phyloP scores from a whole-genome alignment of 2,113 vertebrate genomes.

The Stegostoma tigrinum region DNA sequence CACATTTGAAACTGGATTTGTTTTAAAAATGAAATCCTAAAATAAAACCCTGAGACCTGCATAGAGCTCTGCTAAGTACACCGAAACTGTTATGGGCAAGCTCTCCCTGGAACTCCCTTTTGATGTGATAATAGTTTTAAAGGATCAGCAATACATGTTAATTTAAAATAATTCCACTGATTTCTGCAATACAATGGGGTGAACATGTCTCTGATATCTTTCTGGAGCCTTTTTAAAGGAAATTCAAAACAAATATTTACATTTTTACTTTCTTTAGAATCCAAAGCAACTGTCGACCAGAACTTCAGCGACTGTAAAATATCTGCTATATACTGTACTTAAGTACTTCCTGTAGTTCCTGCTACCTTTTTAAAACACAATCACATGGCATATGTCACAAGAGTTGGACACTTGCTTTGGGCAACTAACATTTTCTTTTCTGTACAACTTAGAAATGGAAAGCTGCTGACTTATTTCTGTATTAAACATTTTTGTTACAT shows the following conservation, averaged over 20 bases:
- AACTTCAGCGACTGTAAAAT: not conserved
- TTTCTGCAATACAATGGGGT: not conserved
- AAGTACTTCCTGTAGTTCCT: not conserved
- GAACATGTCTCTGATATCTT: not conserved
- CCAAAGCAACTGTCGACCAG: not conserved
- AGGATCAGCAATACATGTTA: not conserved
- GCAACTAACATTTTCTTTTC: not conserved
- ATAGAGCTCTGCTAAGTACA: not conserved
- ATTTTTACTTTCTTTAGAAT: not conserved
- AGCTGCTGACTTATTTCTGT: not conserved
- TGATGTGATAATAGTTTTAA: not conserved
- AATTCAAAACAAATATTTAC: not conserved
- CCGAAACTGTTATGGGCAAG: not conserved
- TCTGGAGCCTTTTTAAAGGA: not conserved
- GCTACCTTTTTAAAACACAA: not conserved
- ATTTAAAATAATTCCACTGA: not conserved
- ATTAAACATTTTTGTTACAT: not conserved
- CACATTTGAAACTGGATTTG: not conserved
- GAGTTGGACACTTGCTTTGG: not conserved
- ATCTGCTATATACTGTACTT: not conserved
- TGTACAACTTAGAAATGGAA: not conserved
- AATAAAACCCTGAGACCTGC: not conserved
- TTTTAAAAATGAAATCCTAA: not conserved
- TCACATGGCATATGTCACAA: not conserved
- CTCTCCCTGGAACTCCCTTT: not conserved